Evolutionary conservation across 2,888 invertebrate genomes (phyloP), one percentile per base, ranked within the genome.

Genomic region (Sceliomorpha sp.): DNA sequence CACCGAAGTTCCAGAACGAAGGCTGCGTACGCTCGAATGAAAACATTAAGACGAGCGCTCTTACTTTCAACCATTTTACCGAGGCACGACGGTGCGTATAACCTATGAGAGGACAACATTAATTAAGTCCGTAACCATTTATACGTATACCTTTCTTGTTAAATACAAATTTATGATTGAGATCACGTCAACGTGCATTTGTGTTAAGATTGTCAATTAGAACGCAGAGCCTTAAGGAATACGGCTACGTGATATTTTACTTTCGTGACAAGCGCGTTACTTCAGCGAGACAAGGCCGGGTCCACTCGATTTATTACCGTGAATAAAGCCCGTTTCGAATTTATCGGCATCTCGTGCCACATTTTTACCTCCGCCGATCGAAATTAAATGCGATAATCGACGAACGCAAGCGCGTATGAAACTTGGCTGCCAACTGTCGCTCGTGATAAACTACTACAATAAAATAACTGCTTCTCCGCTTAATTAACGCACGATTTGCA

Each of bases 131-230:
- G 37, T 31, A 20, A 26, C 20, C 8, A 10, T 56, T 47, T 20
- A 34, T n/a, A n/a, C 48, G 32, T 48, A 47, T 26, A 31, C 42
- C 39, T 63, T 34, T 47, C 13, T 14, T 36, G 29, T 59, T 20
- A 20, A 20, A 20, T 20, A 20, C 58, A 69, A 63, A 69, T 69
- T 69, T 59, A 69, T 69, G 58, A 69, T 69, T 47, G 53, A 63
- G 42, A 69, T 63, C 63, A 37, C 55, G 59, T 37, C 44, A 51
- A 14, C 9, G 34, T 26, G 20, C 24, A 51, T 6, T 68, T 45
- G 47, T 20, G 32, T 69, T 58, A 44, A 47, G 42, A 62, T 59
- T 69, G 69, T 69, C 59, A 69, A 69, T 69, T 69, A 69, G 63
- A 59, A 63, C 47, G 53, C 58, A 53, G 37, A 48, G 63, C 59